A percentile compares a stretch with the other conserved stretches of the same genome.
Evolutionary conservation across 2,888 invertebrate genomes (phyloP).

Genomic region (Molanna angustata): DNA sequence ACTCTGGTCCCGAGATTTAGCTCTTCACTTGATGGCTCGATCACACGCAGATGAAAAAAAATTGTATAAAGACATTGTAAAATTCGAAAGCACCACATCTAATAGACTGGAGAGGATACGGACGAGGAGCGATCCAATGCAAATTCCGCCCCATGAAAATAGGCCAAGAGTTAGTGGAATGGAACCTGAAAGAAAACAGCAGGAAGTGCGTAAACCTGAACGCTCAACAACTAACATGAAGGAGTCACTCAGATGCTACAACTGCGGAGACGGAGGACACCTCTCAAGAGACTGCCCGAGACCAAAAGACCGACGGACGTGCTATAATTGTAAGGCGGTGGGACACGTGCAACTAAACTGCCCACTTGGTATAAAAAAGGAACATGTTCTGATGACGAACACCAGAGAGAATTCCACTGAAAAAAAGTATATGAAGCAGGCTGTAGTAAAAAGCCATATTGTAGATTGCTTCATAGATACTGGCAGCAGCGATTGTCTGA

Average conservation of each 20-base stretch:
- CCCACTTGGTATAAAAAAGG: no score
- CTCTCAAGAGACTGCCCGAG: neutral
- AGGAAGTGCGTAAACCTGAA: no score
- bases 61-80: neutral
- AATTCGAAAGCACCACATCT: neutral
- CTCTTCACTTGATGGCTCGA: constrained; percentile 2
- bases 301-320: neutral
- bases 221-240: no score
- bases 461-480: neutral
- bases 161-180: no score
- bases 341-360: neutral
- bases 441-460: neutral
- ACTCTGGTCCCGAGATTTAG: neutral
- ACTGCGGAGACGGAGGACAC: neutral
- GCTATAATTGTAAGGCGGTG: neutral
- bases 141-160: no score
- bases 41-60: neutral
- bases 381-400: neutral
- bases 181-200: no score
- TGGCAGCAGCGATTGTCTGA: constrained; percentile 1
- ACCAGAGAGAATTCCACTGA: no score
- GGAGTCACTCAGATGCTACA: neutral
- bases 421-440: neutral
- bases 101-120: neutral
- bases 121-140: no score